phyloP scores from a whole-genome alignment of 2,797 vertebrate genomes.

The Mormyrops boulengeri region DNA sequence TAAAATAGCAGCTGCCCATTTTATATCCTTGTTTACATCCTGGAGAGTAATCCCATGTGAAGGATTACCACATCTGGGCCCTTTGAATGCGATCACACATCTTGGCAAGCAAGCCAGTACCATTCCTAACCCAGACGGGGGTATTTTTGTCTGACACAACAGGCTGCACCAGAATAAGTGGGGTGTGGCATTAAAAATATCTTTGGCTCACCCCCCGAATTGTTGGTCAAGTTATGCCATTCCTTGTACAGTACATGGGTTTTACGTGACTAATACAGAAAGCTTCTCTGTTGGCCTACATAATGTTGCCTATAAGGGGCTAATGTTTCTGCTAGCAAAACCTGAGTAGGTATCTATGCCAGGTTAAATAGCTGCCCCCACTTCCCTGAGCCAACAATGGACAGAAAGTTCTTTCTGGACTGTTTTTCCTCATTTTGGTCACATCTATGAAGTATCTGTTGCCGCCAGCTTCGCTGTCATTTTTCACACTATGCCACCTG shows the following conservation, averaged over 20 bases:
- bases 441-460: not conserved
- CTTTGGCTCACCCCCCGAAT: not conserved
- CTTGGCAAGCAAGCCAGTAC: not conserved
- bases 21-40: not conserved
- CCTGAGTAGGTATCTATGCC: not conserved
- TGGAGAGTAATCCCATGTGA: not conserved
- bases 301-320: not conserved
- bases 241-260: not conserved
- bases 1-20: not conserved
- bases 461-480: not conserved
- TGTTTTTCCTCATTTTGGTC: not conserved
- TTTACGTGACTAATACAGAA: not conserved
- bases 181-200: not conserved
- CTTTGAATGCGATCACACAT: not conserved
- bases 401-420: not conserved
- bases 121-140: not conserved
- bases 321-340: not conserved
- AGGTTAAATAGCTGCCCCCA: not conserved
- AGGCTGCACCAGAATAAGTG: not conserved
- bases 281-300: not conserved
- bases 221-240: not conserved
- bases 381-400: not conserved
- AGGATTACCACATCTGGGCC: not conserved
- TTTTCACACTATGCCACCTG: not conserved
- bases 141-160: not conserved